Evolutionary conservation across 1,140 invertebrate genomes (phyloP).

Genomic region (Drosophila guanche): DNA sequence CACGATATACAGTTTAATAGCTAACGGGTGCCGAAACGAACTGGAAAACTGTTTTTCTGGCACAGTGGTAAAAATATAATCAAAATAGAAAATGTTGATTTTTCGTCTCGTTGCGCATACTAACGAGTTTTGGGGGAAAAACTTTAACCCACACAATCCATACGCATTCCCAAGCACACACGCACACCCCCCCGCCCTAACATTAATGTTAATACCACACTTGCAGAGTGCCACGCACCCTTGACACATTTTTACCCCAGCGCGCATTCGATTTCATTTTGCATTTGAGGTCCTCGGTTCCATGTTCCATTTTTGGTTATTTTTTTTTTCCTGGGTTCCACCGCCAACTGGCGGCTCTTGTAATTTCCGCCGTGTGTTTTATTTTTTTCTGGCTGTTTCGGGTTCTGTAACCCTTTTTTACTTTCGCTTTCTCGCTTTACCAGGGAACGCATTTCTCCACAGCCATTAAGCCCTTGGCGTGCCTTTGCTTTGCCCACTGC

Average conservation of each 20-base stretch:
- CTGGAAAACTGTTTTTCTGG: conserved; percentile 15
- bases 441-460: conserved; percentile 29
- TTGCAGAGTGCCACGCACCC: background rate
- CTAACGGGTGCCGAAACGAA: conserved; percentile 12
- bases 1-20: conserved; percentile 44
- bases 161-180: conserved; percentile 32
- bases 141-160: conserved; percentile 50
- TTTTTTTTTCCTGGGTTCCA: conserved; percentile 34
- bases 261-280: conserved; percentile 76
- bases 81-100: conserved; percentile 81
- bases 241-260: conserved; percentile 55
- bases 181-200: conserved; percentile 3
- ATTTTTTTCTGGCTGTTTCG: conserved; percentile 15
- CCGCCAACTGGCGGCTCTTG: conserved; percentile 75
- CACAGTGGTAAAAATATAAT: conserved; percentile 69
- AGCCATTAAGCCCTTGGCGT: conserved; percentile 69
- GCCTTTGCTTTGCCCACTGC: conserved; percentile 10
- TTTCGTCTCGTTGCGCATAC: conserved; percentile 79
- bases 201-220: conserved; percentile 59
- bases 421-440: conserved; percentile 52
- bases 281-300: conserved; percentile 63
- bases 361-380: conserved; percentile 70
- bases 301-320: conserved; percentile 14
- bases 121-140: conserved; percentile 67
- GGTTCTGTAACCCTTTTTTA: conserved; percentile 60